Percentiles rank a stretch among this genome's conserved stretches.
Evolutionary conservation across 2,888 invertebrate genomes (phyloP).

Genomic region (Rhorus exstirpatorius): DNA sequence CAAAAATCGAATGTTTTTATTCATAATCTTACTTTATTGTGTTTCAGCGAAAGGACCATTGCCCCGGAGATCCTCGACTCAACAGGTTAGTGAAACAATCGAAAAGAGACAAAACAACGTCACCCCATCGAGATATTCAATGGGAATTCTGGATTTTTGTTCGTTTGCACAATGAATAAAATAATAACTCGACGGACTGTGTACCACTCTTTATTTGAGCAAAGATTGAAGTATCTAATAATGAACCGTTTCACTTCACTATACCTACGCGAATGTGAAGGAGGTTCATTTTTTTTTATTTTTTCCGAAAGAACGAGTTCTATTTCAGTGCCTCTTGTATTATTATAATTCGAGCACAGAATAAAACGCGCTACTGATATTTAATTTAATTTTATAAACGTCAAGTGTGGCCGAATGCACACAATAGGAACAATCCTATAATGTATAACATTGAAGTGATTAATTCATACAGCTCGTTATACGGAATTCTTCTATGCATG

Average conservation of each 20-base stretch:
- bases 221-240: conserved; percentile 39
- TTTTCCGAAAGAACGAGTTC: background rate
- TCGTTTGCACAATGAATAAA: conserved; percentile 26
- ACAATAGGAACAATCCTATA: background rate
- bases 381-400: conserved; percentile 15
- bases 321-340: background rate
- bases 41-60: conserved; percentile 35
- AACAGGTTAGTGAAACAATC: conserved; percentile 26
- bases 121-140: conserved; percentile 9
- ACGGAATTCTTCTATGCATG: background rate
- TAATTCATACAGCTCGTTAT: background rate
- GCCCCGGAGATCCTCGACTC: conserved; percentile 1
- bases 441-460: background rate
- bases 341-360: conserved; percentile 18
- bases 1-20: too few species aligned
- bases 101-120: conserved; percentile 26
- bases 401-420: background rate
- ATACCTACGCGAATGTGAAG: background rate
- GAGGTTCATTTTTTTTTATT: conserved; percentile 2
- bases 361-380: conserved; percentile 7
- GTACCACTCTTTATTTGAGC: conserved; percentile 6
- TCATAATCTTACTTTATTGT: conserved; percentile 18
- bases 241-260: conserved; percentile 19
- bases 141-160: conserved; percentile 6
- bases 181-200: conserved; percentile 43